Conservation (phyloP, 2,797 vertebrate genomes). For the Acanthurus tractus region DNA sequence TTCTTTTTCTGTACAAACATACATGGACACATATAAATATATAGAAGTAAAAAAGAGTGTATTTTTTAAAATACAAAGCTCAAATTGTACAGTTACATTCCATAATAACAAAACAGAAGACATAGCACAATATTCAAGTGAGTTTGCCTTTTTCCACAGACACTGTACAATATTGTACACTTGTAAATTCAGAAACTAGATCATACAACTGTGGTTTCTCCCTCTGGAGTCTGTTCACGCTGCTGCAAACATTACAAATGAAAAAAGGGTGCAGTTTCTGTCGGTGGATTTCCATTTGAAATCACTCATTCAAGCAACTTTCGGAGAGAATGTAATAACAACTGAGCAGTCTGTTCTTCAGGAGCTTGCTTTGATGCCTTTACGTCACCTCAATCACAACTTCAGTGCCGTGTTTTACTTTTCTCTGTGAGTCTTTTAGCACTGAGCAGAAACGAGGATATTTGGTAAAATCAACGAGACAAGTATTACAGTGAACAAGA, state of each 20-base stretch:
- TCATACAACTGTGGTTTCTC: constrained; percentile 79
- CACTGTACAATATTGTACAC: constrained; percentile 85
- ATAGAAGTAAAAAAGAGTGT: constrained; percentile 97
- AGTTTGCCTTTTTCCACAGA: constrained; percentile 91
- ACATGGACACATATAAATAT: constrained; percentile 87
- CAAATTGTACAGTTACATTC: constrained; percentile 96
- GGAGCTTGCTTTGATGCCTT: constrained; percentile 56
- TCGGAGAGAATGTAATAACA: constrained; percentile 43
- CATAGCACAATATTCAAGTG: constrained; percentile 94
- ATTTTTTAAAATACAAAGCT: constrained; percentile 99
- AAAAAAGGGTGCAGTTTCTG: constrained; percentile 51
- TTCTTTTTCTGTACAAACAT: constrained; percentile 88
- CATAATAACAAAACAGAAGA: constrained; percentile 89
- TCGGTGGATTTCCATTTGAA: constrained; percentile 62
- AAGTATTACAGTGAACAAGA: constrained; percentile 67
- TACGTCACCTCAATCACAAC: constrained; percentile 51
- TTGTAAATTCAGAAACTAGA: constrained; percentile 90
- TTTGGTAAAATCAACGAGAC: constrained; percentile 71
- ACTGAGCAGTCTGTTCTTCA: constrained; percentile 53
- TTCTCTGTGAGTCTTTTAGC: constrained; percentile 48
- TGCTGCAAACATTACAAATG: constrained; percentile 79
- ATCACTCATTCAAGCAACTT: constrained; percentile 62
- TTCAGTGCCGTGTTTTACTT: constrained; percentile 55
- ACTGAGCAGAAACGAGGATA: constrained; percentile 41
- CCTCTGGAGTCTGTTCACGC: constrained; percentile 67